A percentile compares a stretch with the other conserved stretches of the same genome.
Conservation (phyloP, 2,113 vertebrate genomes). For the Rutilus rutilus region DNA sequence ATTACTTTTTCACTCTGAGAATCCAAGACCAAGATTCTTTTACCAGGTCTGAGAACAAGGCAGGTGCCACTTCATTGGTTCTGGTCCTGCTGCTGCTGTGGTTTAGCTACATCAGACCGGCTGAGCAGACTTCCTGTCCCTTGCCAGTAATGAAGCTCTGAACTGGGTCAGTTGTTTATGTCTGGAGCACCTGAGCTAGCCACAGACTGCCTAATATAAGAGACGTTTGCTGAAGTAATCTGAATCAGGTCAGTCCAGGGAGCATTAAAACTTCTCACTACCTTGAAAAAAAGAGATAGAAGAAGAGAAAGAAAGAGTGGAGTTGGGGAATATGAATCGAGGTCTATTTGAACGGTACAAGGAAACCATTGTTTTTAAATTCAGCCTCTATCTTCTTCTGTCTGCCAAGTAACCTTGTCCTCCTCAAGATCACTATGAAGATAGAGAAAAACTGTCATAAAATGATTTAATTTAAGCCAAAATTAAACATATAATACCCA, state of each 20-base stretch:
- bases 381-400: constrained; percentile 16
- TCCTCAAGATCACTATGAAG: neutral
- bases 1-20: neutral
- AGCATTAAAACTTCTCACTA: constrained; percentile 21
- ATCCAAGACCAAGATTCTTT: constrained; percentile 12
- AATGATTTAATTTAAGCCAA: constrained; percentile 1
- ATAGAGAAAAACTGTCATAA: constrained; percentile 24
- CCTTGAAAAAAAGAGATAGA: constrained; percentile 43
- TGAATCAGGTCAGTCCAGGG: constrained; percentile 5
- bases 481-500: constrained; percentile 12
- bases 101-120: constrained; percentile 5
- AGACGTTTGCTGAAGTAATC: constrained; percentile 29
- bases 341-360: constrained; percentile 66
- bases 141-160: constrained; percentile 33
- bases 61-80: constrained; percentile 23
- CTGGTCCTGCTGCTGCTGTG: constrained; percentile 5
- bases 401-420: constrained; percentile 6
- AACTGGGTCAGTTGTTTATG: constrained; percentile 38
- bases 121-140: neutral
- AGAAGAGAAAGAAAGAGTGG: neutral
- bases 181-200: constrained; percentile 39
- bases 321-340: constrained; percentile 38
- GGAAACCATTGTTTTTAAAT: constrained; percentile 69
- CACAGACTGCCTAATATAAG: constrained; percentile 22
- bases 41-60: neutral